Conservation (phyloP, 2,797 vertebrate genomes). For the Acestrorhynchus altus region DNA sequence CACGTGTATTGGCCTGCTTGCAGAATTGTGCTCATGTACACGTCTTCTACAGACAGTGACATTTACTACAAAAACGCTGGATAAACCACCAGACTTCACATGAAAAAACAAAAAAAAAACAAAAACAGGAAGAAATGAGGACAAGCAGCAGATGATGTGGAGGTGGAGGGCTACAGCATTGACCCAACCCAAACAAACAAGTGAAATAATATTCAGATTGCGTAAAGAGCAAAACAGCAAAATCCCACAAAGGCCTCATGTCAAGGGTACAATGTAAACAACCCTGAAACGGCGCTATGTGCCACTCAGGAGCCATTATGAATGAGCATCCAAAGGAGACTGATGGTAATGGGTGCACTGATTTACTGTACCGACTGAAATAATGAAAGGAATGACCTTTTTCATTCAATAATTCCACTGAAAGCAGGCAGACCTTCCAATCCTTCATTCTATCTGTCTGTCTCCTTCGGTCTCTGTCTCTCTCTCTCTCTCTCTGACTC, state of each 20-base stretch:
- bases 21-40: too few species aligned
- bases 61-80: too few species aligned
- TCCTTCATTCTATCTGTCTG: not conserved
- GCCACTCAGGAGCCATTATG: conserved; percentile 7
- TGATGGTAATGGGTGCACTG: conserved; percentile 13
- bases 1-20: too few species aligned
- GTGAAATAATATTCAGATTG: conserved; percentile 17
- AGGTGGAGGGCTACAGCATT: not conserved
- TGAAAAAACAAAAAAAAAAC: not conserved
- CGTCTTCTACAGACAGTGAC: too few species aligned
- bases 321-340: not conserved
- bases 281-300: not conserved
- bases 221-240: not conserved
- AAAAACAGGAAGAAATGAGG: not conserved
- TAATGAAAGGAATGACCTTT: conserved; percentile 35
- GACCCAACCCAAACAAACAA: not conserved
- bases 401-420: conserved; percentile 24
- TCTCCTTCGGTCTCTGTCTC: not conserved
- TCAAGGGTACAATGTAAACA: not conserved
- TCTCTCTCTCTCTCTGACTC: not conserved
- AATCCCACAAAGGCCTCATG: not conserved
- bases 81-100: not conserved
- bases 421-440: conserved; percentile 21
- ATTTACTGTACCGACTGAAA: conserved; percentile 19
- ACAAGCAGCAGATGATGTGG: not conserved